phyloP scores from a whole-genome alignment of 2,797 vertebrate genomes.

The Mionectes olivaceus region DNA sequence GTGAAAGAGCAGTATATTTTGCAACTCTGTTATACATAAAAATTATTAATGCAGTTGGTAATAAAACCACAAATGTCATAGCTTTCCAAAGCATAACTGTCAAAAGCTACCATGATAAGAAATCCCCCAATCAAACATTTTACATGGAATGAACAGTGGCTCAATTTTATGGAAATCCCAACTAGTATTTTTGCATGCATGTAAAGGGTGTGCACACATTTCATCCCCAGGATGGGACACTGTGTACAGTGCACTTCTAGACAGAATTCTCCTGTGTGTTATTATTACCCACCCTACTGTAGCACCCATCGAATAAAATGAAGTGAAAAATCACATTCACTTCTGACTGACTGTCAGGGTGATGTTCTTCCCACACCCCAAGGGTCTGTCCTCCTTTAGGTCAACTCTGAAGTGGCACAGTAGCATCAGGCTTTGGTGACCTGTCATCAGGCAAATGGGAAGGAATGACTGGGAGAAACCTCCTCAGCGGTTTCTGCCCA shows the following conservation, averaged over 20 bases:
- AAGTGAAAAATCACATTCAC: not conserved
- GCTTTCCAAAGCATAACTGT: not conserved
- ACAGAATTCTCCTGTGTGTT: rapidly evolving
- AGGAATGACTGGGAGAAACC: not conserved
- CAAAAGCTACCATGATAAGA: not conserved
- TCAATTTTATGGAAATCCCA: not conserved
- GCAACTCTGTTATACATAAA: not conserved
- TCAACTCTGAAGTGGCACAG: not conserved
- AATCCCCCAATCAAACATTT: not conserved
- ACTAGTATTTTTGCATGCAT: not conserved
- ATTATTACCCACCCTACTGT: not conserved
- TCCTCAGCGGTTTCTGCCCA: not conserved
- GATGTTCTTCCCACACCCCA: not conserved
- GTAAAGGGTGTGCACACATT: not conserved
- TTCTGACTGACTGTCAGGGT: not conserved
- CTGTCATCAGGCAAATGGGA: too few species aligned
- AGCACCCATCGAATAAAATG: not conserved
- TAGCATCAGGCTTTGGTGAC: not conserved
- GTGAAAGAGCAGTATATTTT: not conserved
- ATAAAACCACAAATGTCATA: not conserved
- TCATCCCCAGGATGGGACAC: not conserved
- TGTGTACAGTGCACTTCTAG: not conserved
- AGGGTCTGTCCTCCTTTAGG: not conserved
- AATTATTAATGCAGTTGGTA: not conserved
- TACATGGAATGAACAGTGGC: not conserved